These are phyloP conservation scores for Dicycla oo DNA, from an alignment of 2,888 invertebrate species.

Conservation along the genomic window DNA sequence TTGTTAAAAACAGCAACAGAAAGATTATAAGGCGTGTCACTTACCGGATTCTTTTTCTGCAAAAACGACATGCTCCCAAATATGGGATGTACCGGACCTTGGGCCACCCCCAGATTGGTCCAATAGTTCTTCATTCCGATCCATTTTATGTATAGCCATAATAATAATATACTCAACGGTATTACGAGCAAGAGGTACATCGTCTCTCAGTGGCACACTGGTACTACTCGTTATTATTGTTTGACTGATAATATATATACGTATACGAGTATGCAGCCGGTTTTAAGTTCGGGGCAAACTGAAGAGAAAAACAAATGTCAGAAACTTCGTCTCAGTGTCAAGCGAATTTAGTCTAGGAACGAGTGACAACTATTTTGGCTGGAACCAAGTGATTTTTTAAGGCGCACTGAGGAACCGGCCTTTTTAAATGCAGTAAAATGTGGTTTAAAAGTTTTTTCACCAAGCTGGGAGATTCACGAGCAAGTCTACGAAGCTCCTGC, in stretches of 20 bases:
- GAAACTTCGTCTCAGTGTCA: not conserved
- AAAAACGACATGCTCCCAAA: constrained; percentile 73
- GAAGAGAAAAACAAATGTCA: not conserved
- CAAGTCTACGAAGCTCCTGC: not conserved
- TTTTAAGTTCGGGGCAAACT: not conserved
- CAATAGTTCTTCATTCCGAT: constrained; percentile 60
- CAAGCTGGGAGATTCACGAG: not conserved
- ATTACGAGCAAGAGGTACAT: constrained; percentile 39
- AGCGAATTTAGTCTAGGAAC: not conserved
- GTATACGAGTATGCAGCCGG: no score
- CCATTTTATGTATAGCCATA: constrained; percentile 60
- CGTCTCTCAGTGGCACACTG: constrained; percentile 4
- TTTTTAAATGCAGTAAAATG: not conserved
- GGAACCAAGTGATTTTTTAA: not conserved
- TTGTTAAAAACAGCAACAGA: not conserved
- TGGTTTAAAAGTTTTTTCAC: not conserved
- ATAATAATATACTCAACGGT: constrained; percentile 9
- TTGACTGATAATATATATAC: constrained; percentile 19
- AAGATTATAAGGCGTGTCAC: constrained; percentile 20
- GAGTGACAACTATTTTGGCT: not conserved
- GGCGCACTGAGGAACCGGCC: not conserved
- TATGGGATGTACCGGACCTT: constrained; percentile 64
- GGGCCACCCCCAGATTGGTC: constrained; percentile 63
- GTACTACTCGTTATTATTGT: not conserved
- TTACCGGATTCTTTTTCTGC: constrained; percentile 71